A percentile compares a stretch with the other conserved stretches of the same genome.
phyloP scores from a whole-genome alignment of 2,888 invertebrate genomes.

The Lasioglossum figueresi region DNA sequence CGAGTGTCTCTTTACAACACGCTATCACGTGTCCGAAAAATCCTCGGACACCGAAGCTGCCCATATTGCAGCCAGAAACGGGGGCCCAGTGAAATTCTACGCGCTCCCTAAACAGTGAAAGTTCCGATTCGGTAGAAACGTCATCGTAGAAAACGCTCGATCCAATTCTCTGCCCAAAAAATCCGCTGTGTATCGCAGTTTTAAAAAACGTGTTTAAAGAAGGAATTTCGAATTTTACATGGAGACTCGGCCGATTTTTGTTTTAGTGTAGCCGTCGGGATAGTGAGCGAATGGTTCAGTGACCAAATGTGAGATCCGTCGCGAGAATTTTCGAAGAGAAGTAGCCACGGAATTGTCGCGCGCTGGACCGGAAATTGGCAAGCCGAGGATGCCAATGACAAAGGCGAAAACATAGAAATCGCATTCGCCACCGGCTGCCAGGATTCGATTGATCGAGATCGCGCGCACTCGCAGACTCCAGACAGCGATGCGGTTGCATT shows the following conservation, averaged over 20 bases:
- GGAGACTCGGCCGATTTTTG: background rate
- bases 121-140: constrained; percentile 19
- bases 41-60: constrained; percentile 15
- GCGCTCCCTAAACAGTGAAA: constrained; percentile 47
- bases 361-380: constrained; percentile 13
- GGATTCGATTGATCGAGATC: constrained; percentile 48
- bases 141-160: background rate
- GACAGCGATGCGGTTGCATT: constrained; percentile 71
- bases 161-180: background rate
- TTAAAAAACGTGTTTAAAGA: background rate
- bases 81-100: constrained; percentile 38
- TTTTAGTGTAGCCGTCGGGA: constrained; percentile 14
- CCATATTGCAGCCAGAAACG: constrained; percentile 50
- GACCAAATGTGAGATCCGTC: background rate
- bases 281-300: constrained; percentile 5
- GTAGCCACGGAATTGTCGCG: background rate
- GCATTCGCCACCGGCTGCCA: constrained; percentile 24
- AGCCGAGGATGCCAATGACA: constrained; percentile 41
- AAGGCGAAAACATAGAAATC: constrained; percentile 48
- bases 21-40: background rate
- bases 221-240: background rate
- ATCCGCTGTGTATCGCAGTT: background rate
- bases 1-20: background rate
- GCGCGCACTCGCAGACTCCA: constrained; percentile 45
- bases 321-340: background rate